Evolutionary conservation across 1,140 invertebrate species (phyloP).

Genomic region (Drosophila ironensis): DNA sequence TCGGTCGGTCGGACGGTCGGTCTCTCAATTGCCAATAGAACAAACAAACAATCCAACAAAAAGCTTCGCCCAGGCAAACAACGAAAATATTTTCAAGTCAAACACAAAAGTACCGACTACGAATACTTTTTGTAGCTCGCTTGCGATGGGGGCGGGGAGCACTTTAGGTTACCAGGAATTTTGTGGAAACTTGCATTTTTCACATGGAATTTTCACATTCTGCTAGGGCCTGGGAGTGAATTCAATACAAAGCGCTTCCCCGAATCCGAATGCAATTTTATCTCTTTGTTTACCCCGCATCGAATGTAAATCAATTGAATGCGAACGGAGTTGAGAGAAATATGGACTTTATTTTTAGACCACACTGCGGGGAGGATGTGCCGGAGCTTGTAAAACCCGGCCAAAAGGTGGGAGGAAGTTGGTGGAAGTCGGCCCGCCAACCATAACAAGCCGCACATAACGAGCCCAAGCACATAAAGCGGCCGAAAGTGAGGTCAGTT

Average conservation of each 20-base stretch:
- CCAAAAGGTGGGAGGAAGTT: conserved; percentile 10
- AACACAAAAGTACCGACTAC: conserved; percentile 7
- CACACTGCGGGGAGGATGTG: conserved; percentile 1
- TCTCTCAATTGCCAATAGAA: conserved; percentile 36
- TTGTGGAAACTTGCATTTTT: conserved; percentile 13
- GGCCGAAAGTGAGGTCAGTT: conserved; percentile 50
- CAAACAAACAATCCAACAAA: conserved; percentile 16
- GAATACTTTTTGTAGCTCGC: no score
- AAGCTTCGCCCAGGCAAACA: conserved; percentile 12
- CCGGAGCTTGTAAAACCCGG: conserved; percentile 24
- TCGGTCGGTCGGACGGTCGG: no score
- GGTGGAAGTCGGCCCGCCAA: neutral
- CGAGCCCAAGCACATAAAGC: conserved; percentile 9
- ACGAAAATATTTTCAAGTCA: conserved; percentile 31
- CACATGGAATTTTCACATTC: conserved; percentile 6
- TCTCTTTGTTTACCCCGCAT: conserved; percentile 20
- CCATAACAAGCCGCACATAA: conserved; percentile 34
- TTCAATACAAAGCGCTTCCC: conserved; percentile 12
- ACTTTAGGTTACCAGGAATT: conserved; percentile 1
- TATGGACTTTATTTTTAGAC: conserved; percentile 44
- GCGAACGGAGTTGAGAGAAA: conserved; percentile 56
- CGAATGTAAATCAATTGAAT: conserved; percentile 26
- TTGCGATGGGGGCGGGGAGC: no score
- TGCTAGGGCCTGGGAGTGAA: neutral
- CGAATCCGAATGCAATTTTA: conserved; percentile 24